Evolutionary conservation across 2,888 invertebrate species (phyloP).

Genomic region (Andrena dorsata): DNA sequence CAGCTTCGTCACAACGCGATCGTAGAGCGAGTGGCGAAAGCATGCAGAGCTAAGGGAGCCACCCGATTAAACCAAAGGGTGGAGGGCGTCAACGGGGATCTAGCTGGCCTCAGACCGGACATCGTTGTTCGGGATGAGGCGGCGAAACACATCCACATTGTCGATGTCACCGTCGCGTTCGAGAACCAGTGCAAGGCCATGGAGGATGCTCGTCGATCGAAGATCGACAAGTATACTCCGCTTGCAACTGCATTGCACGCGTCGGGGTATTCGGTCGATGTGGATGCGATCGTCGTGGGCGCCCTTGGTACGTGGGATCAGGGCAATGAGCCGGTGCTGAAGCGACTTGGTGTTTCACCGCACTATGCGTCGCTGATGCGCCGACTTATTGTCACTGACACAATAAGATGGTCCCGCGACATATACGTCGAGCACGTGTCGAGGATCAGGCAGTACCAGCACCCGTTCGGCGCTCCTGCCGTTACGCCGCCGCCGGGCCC

Average conservation of each 20-base stretch:
- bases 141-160: constrained; percentile 62
- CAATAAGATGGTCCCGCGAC: no score
- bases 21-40: constrained; percentile 64
- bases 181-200: constrained; percentile 73
- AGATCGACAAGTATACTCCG: constrained; percentile 68
- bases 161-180: constrained; percentile 78
- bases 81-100: constrained; percentile 43
- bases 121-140: constrained; percentile 64
- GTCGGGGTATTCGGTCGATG: neutral
- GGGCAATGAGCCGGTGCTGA: no score
- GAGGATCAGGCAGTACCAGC: no score
- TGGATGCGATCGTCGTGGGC: no score
- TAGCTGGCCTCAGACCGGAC: constrained; percentile 58
- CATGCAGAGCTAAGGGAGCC: constrained; percentile 43
- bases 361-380: no score
- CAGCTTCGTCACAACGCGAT: constrained; percentile 72
- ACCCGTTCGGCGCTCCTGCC: no score
- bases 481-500: no score
- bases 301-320: no score
- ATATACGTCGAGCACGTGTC: no score
- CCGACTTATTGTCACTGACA: no score
- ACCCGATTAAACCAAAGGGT: constrained; percentile 56
- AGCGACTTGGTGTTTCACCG: no score
- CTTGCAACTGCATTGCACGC: constrained; percentile 53
- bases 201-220: constrained; percentile 64